These are phyloP conservation scores for Amphimedon queenslandica DNA, from an alignment of 37 sponge, comb jelly and placozoan species.

Conservation along the genomic window DNA sequence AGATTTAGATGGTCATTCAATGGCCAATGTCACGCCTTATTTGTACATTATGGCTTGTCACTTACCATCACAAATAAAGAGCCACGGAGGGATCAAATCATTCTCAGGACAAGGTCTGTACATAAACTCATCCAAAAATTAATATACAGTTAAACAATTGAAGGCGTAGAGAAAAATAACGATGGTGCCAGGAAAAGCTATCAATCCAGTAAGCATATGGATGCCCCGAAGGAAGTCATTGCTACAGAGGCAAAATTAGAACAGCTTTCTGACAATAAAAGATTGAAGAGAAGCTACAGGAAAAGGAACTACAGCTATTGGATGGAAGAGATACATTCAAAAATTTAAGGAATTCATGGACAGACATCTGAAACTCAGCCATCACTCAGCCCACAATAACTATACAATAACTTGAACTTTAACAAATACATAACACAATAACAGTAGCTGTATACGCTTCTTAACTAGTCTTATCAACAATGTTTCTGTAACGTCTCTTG, in stretches of 20 bases:
- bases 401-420: too few species aligned
- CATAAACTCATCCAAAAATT: background rate
- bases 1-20: background rate
- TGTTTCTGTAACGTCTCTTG: too few species aligned
- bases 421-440: too few species aligned
- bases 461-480: too few species aligned
- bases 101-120: conserved; percentile 30
- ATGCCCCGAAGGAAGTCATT: conserved; percentile 5
- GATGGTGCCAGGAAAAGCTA: conserved; percentile 11
- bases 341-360: too few species aligned
- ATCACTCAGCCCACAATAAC: too few species aligned
- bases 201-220: conserved; percentile 10
- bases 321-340: background rate
- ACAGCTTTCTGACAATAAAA: background rate
- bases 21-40: conserved; percentile 6
- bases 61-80: background rate
- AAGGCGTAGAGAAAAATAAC: conserved; percentile 34
- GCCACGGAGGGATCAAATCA: background rate
- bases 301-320: conserved; percentile 6
- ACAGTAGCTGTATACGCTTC: too few species aligned
- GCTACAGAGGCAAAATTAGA: conserved; percentile 7
- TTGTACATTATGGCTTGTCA: conserved; percentile 16
- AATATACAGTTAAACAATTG: background rate
- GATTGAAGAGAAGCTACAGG: conserved; percentile 4
- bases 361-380: too few species aligned